Evolutionary conservation across 1,140 invertebrate species (phyloP).

Genomic region (Drosophila ogumai): DNA sequence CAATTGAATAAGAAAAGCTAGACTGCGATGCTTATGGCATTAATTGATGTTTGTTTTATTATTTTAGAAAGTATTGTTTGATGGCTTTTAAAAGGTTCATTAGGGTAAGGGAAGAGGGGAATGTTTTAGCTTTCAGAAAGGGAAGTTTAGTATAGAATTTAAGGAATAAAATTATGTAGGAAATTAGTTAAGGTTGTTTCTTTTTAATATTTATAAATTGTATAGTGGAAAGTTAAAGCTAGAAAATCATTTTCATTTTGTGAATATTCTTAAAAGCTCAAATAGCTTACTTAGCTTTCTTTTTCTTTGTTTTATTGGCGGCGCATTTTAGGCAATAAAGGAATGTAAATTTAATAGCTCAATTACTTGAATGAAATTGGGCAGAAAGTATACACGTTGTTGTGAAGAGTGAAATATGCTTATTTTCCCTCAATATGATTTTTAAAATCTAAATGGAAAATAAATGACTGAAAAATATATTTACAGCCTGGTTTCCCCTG

Average conservation of each 20-base stretch:
- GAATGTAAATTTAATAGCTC: slow-evolving; percentile 16
- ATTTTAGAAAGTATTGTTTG: background rate
- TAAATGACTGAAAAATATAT: background rate
- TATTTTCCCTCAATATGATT: background rate
- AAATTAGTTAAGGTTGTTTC: background rate
- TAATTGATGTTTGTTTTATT: slow-evolving; percentile 6
- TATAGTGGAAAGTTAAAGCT: background rate
- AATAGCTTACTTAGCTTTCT: background rate
- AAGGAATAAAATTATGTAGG: background rate
- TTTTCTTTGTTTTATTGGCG: background rate
- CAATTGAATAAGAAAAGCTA: slow-evolving; percentile 6
- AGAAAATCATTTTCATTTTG: background rate
- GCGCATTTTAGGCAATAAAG: background rate
- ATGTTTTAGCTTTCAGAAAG: no score
- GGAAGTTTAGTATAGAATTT: background rate
- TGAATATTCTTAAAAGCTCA: background rate
- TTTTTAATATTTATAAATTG: background rate
- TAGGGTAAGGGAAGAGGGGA: background rate
- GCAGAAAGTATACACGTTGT: background rate
- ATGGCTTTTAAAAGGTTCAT: background rate
- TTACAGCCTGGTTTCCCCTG: background rate
- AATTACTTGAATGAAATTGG: slow-evolving; percentile 12
- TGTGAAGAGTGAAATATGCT: background rate
- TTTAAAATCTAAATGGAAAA: background rate
- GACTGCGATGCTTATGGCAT: background rate